phyloP scores from a whole-genome alignment of 2,797 vertebrate genomes.

The Enteromius paludinosus region DNA sequence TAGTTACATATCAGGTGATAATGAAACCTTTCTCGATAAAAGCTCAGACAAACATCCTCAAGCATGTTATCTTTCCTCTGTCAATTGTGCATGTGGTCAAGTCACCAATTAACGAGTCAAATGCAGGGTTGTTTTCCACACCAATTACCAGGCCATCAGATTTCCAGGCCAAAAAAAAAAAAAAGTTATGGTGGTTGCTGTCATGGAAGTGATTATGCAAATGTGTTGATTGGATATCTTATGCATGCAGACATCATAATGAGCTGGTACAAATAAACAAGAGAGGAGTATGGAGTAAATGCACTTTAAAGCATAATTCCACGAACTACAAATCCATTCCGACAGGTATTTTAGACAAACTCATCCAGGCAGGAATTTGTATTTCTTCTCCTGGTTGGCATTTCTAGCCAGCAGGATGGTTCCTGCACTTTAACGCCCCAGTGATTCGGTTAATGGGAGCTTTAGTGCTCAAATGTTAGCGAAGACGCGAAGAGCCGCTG shows the following conservation, averaged over 20 bases:
- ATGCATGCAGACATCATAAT: conserved; percentile 48
- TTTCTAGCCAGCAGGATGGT: conserved; percentile 58
- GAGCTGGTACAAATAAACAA: conserved; percentile 35
- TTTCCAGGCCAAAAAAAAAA: conserved; percentile 16
- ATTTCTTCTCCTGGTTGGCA: conserved; percentile 40
- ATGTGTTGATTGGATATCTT: conserved; percentile 62
- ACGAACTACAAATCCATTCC: neutral
- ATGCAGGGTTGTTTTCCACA: conserved; percentile 47
- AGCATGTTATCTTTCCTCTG: conserved; percentile 4
- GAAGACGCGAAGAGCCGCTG: conserved; percentile 59
- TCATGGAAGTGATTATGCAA: conserved; percentile 62
- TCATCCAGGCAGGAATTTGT: conserved; percentile 59
- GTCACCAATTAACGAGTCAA: conserved; percentile 66
- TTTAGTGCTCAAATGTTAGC: conserved; percentile 64
- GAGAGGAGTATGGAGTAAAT: conserved; percentile 29
- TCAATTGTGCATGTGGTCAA: conserved; percentile 47
- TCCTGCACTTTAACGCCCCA: conserved; percentile 70
- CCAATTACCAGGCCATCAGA: conserved; percentile 49
- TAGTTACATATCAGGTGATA: conserved; percentile 48
- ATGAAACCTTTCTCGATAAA: conserved; percentile 60
- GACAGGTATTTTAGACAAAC: conserved; percentile 47
- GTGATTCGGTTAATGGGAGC: conserved; percentile 72
- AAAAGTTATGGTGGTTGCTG: conserved; percentile 34
- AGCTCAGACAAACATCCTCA: conserved; percentile 51
- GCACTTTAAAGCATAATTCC: conserved; percentile 8